A percentile compares a stretch with the other conserved stretches of the same genome.
phyloP scores from a whole-genome alignment of 2,888 invertebrate genomes.

The Brassicogethes aeneus region DNA sequence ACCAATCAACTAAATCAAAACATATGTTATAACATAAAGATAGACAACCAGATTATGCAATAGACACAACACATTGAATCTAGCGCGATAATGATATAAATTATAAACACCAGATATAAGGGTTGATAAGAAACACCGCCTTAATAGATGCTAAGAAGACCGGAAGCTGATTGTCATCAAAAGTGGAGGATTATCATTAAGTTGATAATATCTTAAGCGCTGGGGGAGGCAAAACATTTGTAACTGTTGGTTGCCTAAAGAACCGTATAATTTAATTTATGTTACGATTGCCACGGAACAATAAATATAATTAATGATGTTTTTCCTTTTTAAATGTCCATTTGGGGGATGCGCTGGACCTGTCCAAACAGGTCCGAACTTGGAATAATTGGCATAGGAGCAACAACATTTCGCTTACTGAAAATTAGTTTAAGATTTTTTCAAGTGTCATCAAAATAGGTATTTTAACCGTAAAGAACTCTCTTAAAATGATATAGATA shows the following conservation, averaged over 20 bases:
- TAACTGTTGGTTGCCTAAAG: conserved; percentile 9
- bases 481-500: too few species aligned
- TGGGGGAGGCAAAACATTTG: conserved; percentile 11
- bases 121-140: neutral
- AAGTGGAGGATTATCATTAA: conserved; percentile 18
- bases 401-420: too few species aligned
- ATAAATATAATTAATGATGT: neutral
- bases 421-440: too few species aligned
- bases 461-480: too few species aligned
- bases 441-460: too few species aligned
- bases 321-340: neutral
- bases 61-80: too few species aligned
- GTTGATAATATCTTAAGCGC: conserved; percentile 14
- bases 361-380: too few species aligned
- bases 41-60: too few species aligned
- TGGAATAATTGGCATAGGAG: too few species aligned
- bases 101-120: neutral
- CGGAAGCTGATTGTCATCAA: conserved; percentile 20
- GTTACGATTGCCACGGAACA: neutral
- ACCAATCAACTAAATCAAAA: too few species aligned
- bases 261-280: conserved; percentile 13
- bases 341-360: too few species aligned
- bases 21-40: too few species aligned
- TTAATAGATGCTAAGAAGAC: conserved; percentile 8
- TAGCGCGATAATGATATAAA: neutral